A percentile compares a stretch with the other conserved stretches of the same genome.
These are phyloP conservation scores for Stercorarius parasiticus DNA, from an alignment of 2,113 vertebrate genomes.

Conservation along the genomic window DNA sequence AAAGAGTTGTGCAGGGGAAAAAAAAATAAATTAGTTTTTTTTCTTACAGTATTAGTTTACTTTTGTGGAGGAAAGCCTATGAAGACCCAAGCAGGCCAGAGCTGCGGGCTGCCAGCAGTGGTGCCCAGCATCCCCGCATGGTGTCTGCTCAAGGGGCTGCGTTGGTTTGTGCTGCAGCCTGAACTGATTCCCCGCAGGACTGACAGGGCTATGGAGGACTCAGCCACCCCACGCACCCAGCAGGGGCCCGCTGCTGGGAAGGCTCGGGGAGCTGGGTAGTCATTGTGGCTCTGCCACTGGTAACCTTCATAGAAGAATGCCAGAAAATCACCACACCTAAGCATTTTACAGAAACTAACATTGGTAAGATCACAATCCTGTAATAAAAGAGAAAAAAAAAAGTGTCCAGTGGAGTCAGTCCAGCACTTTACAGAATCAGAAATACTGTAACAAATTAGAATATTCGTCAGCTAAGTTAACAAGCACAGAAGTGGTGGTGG, in stretches of 20 bases:
- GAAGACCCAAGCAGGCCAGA: not conserved
- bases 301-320: not conserved
- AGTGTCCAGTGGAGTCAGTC: not conserved
- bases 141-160: not conserved
- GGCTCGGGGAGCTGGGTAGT: not conserved
- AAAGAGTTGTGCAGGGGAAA: not conserved
- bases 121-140: not conserved
- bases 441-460: not conserved
- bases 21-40: not conserved
- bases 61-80: not conserved
- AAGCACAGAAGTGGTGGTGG: not conserved
- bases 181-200: not conserved
- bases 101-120: fast-evolving
- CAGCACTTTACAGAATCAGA: not conserved
- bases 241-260: not conserved
- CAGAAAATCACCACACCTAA: not conserved
- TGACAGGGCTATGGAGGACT: fast-evolving
- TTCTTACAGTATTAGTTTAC: not conserved
- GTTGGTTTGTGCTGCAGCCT: not conserved
- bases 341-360: no score
- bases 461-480: not conserved
- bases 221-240: not conserved
- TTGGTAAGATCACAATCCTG: not conserved
- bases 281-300: not conserved
- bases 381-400: not conserved